Conservation (phyloP, 1,140 invertebrate genomes). For the Centruroides vittatus region DNA sequence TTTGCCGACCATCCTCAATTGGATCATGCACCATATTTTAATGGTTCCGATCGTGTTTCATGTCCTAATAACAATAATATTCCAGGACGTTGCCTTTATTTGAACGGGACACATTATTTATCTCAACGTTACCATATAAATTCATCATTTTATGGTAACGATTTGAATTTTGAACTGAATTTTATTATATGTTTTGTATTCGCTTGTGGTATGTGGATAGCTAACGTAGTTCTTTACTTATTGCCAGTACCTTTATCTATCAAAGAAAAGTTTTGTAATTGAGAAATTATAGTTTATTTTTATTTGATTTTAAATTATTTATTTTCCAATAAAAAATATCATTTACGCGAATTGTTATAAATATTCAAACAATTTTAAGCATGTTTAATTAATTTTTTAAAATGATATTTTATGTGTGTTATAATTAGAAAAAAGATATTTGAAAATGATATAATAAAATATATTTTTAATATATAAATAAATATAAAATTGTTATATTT, state of each 20-base stretch:
- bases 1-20: slow-evolving; percentile 32
- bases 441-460: too few species aligned
- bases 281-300: too few species aligned
- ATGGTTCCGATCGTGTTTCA: slow-evolving; percentile 14
- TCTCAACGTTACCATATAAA: slow-evolving; percentile 47
- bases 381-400: too few species aligned
- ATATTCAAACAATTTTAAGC: too few species aligned
- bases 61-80: slow-evolving; percentile 26
- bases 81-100: slow-evolving; percentile 45
- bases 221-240: slow-evolving; percentile 71
- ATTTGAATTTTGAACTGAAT: slow-evolving; percentile 53
- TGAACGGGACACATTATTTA: slow-evolving; percentile 53
- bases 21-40: slow-evolving; percentile 18
- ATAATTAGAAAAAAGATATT: too few species aligned
- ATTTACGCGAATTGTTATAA: too few species aligned
- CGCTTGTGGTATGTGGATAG: slow-evolving; percentile 55
- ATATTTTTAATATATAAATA: too few species aligned
- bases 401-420: too few species aligned
- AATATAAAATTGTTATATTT: too few species aligned
- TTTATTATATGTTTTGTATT: slow-evolving; percentile 70
- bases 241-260: slow-evolving; percentile 68
- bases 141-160: slow-evolving; percentile 26
- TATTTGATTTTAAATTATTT: too few species aligned
- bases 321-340: too few species aligned
- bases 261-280: slow-evolving; percentile 57